A percentile compares a stretch with the other conserved stretches of the same genome.
phyloP scores from a whole-genome alignment of 2,888 invertebrate species.

The Beris chalybata region DNA sequence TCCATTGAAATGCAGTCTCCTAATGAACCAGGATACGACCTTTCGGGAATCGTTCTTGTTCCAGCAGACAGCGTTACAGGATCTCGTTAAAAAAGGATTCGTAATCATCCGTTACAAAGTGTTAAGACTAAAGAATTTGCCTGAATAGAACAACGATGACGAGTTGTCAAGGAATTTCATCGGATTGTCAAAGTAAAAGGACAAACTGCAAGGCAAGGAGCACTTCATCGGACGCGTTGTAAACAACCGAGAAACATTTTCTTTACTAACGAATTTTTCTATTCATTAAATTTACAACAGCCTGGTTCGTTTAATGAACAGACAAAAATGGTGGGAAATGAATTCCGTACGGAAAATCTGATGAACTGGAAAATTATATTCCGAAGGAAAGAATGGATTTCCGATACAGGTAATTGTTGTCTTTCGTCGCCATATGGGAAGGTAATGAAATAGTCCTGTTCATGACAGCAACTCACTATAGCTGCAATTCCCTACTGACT shows the following conservation, averaged over 20 bases:
- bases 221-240: too few species aligned
- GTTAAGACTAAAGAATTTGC: slow-evolving; percentile 18
- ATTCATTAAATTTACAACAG: too few species aligned
- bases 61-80: neutral
- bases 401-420: slow-evolving; percentile 2
- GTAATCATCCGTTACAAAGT: slow-evolving; percentile 29
- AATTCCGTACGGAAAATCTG: too few species aligned
- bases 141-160: neutral
- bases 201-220: too few species aligned
- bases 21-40: slow-evolving; percentile 19
- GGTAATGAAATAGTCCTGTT: too few species aligned
- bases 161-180: slow-evolving; percentile 25
- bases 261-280: too few species aligned
- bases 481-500: slow-evolving; percentile 10
- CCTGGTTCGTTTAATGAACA: too few species aligned
- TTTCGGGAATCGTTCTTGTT: neutral
- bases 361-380: slow-evolving; percentile 7
- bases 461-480: slow-evolving; percentile 13
- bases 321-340: too few species aligned
- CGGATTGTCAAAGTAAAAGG: too few species aligned
- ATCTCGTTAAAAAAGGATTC: neutral
- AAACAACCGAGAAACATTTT: too few species aligned
- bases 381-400: slow-evolving; percentile 16
- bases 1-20: slow-evolving; percentile 8
- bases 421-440: too few species aligned